phyloP scores from a whole-genome alignment of 2,113 vertebrate genomes.

The Caracal caracal region DNA sequence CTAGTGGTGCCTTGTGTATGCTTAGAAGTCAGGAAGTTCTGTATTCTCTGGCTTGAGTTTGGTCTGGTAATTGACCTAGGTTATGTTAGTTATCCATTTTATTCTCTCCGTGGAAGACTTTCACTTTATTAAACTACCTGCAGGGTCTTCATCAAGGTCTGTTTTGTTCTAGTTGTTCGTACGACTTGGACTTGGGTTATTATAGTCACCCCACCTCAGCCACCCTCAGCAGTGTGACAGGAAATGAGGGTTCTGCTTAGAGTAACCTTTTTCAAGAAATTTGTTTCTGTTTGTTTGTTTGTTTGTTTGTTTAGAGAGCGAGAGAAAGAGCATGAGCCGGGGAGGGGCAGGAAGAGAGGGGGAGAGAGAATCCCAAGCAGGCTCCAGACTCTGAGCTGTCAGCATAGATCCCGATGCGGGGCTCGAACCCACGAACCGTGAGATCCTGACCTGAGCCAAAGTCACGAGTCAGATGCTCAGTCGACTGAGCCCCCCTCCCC shows the following conservation, averaged over 20 bases:
- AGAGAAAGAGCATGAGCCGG: no score
- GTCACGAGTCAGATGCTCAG: no score
- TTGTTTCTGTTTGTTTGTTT: no score
- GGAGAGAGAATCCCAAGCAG: no score
- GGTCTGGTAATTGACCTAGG: not conserved
- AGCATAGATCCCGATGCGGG: no score
- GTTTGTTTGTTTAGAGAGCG: no score
- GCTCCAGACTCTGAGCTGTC: no score
- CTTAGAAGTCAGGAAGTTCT: not conserved
- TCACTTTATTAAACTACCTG: not conserved
- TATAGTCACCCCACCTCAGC: not conserved
- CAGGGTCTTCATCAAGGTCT: not conserved
- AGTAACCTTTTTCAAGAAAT: not conserved
- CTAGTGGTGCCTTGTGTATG: not conserved
- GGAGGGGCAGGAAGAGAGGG: no score
- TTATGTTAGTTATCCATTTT: not conserved
- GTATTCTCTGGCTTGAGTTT: not conserved
- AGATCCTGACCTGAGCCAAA: no score
- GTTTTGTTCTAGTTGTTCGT: not conserved
- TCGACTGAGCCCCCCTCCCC: no score
- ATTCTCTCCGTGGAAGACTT: not conserved
- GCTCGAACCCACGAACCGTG: no score
- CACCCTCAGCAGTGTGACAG: not conserved
- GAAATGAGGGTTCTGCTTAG: not conserved
- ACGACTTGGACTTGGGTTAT: not conserved